phyloP scores from a whole-genome alignment of 2,113 vertebrate species.

The Phyllostomus discolor region DNA sequence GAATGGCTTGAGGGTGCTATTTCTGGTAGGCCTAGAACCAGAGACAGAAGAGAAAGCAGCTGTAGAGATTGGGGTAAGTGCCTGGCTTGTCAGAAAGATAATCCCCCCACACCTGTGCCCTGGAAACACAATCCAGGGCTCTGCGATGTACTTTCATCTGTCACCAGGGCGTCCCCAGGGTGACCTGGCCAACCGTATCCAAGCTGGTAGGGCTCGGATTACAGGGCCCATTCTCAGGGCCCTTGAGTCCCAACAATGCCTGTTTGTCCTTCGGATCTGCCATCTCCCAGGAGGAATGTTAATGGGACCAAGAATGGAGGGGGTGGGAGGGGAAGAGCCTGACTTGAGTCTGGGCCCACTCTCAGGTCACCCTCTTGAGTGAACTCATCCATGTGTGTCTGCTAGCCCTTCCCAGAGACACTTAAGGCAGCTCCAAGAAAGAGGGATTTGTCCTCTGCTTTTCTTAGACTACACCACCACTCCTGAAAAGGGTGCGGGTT shows the following conservation, averaged over 20 bases:
- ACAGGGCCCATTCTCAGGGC: conserved; percentile 46
- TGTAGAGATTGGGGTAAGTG: conserved; percentile 63
- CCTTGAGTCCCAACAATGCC: conserved; percentile 52
- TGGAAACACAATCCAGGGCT: conserved; percentile 59
- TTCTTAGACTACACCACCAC: neutral
- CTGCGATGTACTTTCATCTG: conserved; percentile 73
- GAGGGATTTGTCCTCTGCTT: neutral
- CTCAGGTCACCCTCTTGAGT: neutral
- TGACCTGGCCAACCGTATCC: conserved; percentile 46
- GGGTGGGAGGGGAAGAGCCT: neutral
- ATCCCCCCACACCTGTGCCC: conserved; percentile 81
- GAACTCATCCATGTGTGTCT: neutral
- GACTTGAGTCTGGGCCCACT: neutral
- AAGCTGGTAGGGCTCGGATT: conserved; percentile 71
- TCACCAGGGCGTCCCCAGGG: conserved; percentile 64
- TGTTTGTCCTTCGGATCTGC: conserved; percentile 73
- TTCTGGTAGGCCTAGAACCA: neutral
- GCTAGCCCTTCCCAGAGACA: neutral
- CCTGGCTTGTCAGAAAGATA: conserved; percentile 70
- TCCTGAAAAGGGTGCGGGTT: fast-evolving
- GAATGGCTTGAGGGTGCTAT: conserved; percentile 30
- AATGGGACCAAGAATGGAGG: conserved; percentile 64
- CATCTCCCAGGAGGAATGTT: conserved; percentile 73
- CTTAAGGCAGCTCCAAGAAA: neutral
- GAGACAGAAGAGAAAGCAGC: conserved; percentile 51